Conservation (phyloP, 2,888 invertebrate species). For the Ephialtes manifestator region DNA sequence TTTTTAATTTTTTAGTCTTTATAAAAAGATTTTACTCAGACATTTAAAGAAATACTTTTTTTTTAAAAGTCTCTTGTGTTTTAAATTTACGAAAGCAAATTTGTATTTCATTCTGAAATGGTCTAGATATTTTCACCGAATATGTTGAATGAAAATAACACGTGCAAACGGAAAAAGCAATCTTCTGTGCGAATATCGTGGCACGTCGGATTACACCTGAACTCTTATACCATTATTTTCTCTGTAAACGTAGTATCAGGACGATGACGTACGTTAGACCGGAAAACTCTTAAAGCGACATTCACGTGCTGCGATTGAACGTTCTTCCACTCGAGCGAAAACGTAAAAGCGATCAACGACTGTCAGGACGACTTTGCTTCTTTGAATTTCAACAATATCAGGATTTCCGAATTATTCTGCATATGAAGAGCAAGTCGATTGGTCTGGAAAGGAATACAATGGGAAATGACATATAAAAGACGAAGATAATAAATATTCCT, state of each 20-base stretch:
- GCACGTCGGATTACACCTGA: too few species aligned
- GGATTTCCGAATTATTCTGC: neutral
- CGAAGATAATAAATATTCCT: neutral
- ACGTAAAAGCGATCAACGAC: neutral
- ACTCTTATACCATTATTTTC: too few species aligned
- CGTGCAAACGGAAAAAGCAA: too few species aligned
- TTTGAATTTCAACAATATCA: neutral
- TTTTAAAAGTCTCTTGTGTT: too few species aligned
- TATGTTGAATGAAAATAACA: too few species aligned
- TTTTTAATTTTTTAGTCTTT: too few species aligned
- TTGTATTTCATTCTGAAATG: too few species aligned
- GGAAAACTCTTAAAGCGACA: neutral
- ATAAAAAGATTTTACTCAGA: too few species aligned
- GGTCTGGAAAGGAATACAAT: neutral
- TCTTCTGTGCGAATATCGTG: too few species aligned
- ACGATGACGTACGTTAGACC: neutral
- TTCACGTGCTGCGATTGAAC: neutral
- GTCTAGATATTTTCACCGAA: too few species aligned
- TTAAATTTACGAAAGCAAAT: too few species aligned
- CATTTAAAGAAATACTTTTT: too few species aligned
- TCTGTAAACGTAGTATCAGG: neutral
- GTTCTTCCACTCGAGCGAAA: neutral
- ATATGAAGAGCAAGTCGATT: neutral
- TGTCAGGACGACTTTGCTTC: neutral
- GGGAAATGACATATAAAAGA: neutral